Percentiles rank a stretch among this genome's conserved stretches.
Evolutionary conservation across 1,140 invertebrate genomes (phyloP).

Genomic region (Orussus abietinus): DNA sequence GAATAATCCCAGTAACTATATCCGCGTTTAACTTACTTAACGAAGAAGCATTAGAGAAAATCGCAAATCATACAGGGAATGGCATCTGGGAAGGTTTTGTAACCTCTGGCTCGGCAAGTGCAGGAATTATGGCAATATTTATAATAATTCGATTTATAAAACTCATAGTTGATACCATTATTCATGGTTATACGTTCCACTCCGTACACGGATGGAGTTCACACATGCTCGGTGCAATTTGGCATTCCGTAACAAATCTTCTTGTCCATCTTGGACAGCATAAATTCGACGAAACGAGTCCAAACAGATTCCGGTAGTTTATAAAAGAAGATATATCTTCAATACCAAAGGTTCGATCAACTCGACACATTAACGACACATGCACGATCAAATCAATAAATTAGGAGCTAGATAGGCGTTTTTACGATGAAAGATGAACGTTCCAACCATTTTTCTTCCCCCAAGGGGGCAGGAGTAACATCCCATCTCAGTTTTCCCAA

Average conservation of each 20-base stretch:
- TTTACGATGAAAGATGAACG: too few relatives aligned
- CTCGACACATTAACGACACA: too few relatives aligned
- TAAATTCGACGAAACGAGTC: too few relatives aligned
- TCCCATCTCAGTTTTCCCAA: too few relatives aligned
- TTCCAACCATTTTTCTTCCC: too few relatives aligned
- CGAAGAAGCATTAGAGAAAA: constrained; percentile 9
- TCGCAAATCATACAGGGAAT: neutral
- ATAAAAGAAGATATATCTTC: too few relatives aligned
- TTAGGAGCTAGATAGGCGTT: too few relatives aligned
- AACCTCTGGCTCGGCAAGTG: constrained; percentile 9
- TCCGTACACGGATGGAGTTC: constrained; percentile 12
- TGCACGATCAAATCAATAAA: too few relatives aligned
- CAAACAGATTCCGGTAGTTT: too few relatives aligned
- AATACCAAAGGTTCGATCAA: too few relatives aligned
- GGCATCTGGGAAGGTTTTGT: constrained; percentile 9
- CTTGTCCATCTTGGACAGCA: too few relatives aligned
- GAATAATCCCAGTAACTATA: neutral
- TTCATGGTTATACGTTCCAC: constrained; percentile 11
- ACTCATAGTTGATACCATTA: constrained; percentile 4
- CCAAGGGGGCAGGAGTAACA: too few relatives aligned
- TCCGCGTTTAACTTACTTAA: constrained; percentile 6
- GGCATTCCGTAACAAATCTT: neutral
- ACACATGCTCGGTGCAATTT: constrained; percentile 1
- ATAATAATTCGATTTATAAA: constrained; percentile 6
- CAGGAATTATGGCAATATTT: constrained; percentile 7